Conservation (phyloP, 2,888 invertebrate species). For the Arctia plantaginis region DNA sequence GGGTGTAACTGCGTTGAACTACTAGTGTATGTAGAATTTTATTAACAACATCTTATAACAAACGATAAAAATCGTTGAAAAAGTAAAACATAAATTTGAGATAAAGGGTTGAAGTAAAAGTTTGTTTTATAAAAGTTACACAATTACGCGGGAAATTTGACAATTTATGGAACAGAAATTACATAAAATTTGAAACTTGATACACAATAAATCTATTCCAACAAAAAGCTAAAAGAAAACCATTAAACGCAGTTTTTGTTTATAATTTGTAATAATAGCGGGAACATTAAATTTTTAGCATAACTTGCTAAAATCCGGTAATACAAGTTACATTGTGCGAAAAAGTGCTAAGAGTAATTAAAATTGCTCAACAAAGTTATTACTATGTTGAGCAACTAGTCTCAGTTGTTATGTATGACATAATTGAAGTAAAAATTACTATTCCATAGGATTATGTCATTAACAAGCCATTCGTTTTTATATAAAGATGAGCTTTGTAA, state of each 20-base stretch:
- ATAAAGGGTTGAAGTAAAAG: background rate
- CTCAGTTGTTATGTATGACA: constrained; percentile 42
- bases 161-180: background rate
- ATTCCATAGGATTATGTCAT: constrained; percentile 41
- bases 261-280: background rate
- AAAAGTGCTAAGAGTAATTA: constrained; percentile 2
- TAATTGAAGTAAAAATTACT: constrained; percentile 32
- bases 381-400: too few relatives aligned
- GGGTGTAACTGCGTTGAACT: too few relatives aligned
- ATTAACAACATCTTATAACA: too few relatives aligned
- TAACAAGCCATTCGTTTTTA: constrained; percentile 41
- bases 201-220: too few relatives aligned
- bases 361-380: constrained; percentile 50
- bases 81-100: too few relatives aligned
- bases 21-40: too few relatives aligned
- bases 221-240: background rate
- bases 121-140: too few relatives aligned
- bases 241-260: background rate
- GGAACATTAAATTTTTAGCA: background rate
- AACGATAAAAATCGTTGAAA: too few relatives aligned
- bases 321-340: background rate
- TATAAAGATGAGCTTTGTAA: constrained; percentile 32
- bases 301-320: background rate
- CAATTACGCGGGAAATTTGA: background rate
- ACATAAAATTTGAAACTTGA: too few relatives aligned